Evolutionary conservation across 2,888 invertebrate species (phyloP), one percentile per base, ranked within the genome.

Genomic region (Volucella inanis): DNA sequence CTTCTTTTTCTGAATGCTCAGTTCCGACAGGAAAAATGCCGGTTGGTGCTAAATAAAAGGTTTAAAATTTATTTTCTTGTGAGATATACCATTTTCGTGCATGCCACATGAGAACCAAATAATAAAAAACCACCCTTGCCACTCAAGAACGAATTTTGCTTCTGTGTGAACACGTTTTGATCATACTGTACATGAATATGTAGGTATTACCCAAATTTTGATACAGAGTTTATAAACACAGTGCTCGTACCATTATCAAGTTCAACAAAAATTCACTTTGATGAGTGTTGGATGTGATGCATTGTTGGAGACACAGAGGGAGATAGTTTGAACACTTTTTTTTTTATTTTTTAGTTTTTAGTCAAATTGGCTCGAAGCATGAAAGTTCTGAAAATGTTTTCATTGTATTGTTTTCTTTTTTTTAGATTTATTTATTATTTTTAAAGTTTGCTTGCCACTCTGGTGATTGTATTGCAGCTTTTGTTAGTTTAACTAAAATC

Each of bases 221-320:
- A 31, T 6, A 31, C 39, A 45, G 47, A 38, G 31, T 47, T 64
- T 55, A 39, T 64, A 54, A 41, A 74, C 55, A 74, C 47, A 41
- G 64, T 55, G 54, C 65, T 65, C 47, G 55, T 74, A 74, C 49
- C 54, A 54, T 64, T 64, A 74, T 47, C 64, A 55, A 74, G 64
- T 74, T 64, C 64, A 18, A 64, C 64, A 49, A 64, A 31, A 74
- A 74, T 57, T 74, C 64, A 55, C 74, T 74, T 74, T 64, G 64
- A 74, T 74, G 64, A 74, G 74, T 64, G 64, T 49, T 64, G 74
- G 65, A 55, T 49, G 55, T 47, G 22, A 3, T 22, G 47, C 55
- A 49, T 64, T 54, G 64, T 6, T 39, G 47, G 47, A 14, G 49
- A 12, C 14, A 14, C 12, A 15, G 8, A 55, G 43, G 59, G 15